phyloP scores from a whole-genome alignment of 2,888 invertebrate genomes.

The Protonemura montana region DNA sequence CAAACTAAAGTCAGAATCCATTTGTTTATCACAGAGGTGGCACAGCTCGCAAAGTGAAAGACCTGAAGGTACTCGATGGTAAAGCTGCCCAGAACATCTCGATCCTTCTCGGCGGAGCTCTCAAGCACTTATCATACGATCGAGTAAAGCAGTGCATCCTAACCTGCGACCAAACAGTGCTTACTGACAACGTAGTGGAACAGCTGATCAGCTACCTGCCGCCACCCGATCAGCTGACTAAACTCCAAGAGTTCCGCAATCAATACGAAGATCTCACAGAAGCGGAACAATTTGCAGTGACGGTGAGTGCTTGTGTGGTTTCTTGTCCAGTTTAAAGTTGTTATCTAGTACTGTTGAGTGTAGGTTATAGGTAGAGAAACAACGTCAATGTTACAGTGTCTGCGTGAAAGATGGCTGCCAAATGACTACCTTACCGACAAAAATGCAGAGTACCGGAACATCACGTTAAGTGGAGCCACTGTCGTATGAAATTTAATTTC shows the following conservation, averaged over 20 bases:
- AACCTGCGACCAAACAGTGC: conserved; percentile 83
- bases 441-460: too few relatives aligned
- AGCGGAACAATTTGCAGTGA: conserved; percentile 94
- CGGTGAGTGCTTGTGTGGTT: too few relatives aligned
- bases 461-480: too few relatives aligned
- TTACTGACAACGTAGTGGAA: conserved; percentile 88
- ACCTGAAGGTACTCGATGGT: conserved; percentile 88
- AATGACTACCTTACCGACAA: too few relatives aligned
- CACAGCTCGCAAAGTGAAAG: conserved; percentile 85
- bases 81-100: conserved; percentile 94
- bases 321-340: too few relatives aligned
- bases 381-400: too few relatives aligned
- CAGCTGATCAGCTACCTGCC: conserved; percentile 92
- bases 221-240: conserved; percentile 86
- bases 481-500: too few relatives aligned
- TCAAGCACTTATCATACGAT: conserved; percentile 84
- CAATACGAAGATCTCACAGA: conserved; percentile 83
- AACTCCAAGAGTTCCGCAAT: conserved; percentile 80
- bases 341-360: too few relatives aligned
- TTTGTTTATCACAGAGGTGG: too few relatives aligned
- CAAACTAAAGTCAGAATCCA: too few relatives aligned
- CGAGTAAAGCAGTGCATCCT: conserved; percentile 84
- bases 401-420: too few relatives aligned
- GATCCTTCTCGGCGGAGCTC: conserved; percentile 82
- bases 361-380: too few relatives aligned